Evolutionary conservation across 2,888 invertebrate species (phyloP).

Genomic region (Himalopsyche japonica): DNA sequence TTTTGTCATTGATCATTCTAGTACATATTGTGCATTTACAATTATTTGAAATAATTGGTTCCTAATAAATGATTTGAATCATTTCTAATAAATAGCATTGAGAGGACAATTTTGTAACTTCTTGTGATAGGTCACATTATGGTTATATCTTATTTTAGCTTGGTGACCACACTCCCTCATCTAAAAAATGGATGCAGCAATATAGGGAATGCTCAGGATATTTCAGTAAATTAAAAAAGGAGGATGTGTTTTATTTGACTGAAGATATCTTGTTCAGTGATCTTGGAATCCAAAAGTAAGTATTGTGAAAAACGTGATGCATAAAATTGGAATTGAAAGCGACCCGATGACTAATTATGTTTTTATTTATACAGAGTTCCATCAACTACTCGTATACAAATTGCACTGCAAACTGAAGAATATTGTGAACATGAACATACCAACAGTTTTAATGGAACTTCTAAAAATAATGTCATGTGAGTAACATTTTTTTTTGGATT

Average conservation of each 20-base stretch:
- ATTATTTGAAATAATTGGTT: too few species aligned
- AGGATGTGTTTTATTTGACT: slow-evolving; percentile 51
- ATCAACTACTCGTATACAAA: slow-evolving; percentile 49
- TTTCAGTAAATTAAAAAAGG: slow-evolving; percentile 55
- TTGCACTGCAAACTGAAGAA: slow-evolving; percentile 40
- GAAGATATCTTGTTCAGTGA: slow-evolving; percentile 51
- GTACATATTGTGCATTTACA: too few species aligned
- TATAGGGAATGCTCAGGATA: slow-evolving; percentile 57
- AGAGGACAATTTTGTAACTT: too few species aligned
- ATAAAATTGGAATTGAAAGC: background rate
- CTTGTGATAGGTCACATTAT: too few species aligned
- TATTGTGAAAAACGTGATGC: background rate
- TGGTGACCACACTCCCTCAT: slow-evolving; percentile 39
- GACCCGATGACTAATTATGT: background rate
- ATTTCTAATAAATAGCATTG: too few species aligned
- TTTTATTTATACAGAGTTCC: slow-evolving; percentile 48
- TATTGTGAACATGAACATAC: slow-evolving; percentile 41
- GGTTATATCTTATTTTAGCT: slow-evolving; percentile 10
- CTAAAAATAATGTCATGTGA: slow-evolving; percentile 42
- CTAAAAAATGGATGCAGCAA: slow-evolving; percentile 60
- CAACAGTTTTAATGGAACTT: slow-evolving; percentile 46
- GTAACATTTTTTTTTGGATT: background rate
- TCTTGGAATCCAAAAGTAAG: slow-evolving; percentile 50
- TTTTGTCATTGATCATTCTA: too few species aligned
- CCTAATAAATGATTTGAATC: too few species aligned